These are phyloP conservation scores for Corythaixoides concolor DNA, from an alignment of 2,113 vertebrate species.

Conservation along the genomic window DNA sequence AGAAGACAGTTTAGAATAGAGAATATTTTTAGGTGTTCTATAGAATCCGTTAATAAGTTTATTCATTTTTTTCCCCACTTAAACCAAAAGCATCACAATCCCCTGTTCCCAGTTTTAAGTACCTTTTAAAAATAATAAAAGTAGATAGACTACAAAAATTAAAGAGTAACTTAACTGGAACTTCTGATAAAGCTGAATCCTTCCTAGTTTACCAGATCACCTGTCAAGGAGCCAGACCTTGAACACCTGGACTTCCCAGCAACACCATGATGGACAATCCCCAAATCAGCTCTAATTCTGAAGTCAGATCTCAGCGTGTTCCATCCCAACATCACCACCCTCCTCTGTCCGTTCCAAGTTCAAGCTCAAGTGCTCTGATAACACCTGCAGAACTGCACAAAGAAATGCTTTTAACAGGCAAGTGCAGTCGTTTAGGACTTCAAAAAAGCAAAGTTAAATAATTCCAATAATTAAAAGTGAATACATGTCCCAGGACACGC, in stretches of 20 bases:
- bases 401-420: background rate
- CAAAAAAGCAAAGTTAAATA: background rate
- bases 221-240: background rate
- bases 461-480: background rate
- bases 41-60: slow-evolving; percentile 19
- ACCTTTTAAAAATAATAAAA: background rate
- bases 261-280: background rate
- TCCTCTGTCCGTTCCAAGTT: background rate
- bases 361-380: background rate
- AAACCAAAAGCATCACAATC: background rate
- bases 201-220: background rate
- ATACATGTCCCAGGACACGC: background rate
- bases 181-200: background rate
- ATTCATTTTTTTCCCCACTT: background rate
- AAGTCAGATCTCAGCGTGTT: background rate
- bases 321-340: background rate
- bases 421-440: background rate
- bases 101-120: background rate
- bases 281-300: background rate
- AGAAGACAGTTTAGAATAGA: background rate
- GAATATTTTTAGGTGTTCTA: slow-evolving; percentile 18
- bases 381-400: background rate
- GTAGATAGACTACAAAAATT: background rate
- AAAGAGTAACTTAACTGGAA: background rate
- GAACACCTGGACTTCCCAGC: background rate